These are phyloP conservation scores for Gerris buenoi DNA, from an alignment of 1,140 invertebrate species.

Conservation along the genomic window DNA sequence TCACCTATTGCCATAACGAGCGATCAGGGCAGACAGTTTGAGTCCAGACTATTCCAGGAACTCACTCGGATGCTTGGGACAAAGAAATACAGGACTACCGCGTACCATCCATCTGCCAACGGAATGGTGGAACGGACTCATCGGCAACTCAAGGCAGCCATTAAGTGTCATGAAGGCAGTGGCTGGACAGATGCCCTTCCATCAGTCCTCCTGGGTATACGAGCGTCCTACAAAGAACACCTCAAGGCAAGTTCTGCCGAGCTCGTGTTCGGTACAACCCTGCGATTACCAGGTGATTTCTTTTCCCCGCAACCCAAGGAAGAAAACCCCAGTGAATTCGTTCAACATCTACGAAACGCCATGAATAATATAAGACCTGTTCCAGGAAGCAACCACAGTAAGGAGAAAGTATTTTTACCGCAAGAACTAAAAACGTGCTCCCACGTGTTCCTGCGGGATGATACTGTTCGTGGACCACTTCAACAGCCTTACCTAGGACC, in stretches of 20 bases:
- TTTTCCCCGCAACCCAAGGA: neutral
- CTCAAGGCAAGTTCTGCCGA: neutral
- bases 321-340: neutral
- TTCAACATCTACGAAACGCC: neutral
- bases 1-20: neutral
- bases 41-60: neutral
- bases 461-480: neutral
- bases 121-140: neutral
- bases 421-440: neutral
- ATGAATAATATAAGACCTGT: neutral
- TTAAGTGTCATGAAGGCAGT: neutral
- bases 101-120: neutral
- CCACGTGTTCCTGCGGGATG: neutral
- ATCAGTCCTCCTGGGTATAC: neutral
- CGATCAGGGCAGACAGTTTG: neutral
- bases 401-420: neutral
- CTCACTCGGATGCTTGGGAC: neutral
- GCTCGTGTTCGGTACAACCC: neutral
- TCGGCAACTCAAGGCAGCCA: neutral
- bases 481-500: neutral
- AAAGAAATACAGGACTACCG: neutral
- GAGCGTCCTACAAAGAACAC: neutral
- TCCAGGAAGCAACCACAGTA: neutral
- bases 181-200: neutral
- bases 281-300: neutral